Evolutionary conservation across 1,140 invertebrate genomes (phyloP).

Genomic region (Drosophila miranda): DNA sequence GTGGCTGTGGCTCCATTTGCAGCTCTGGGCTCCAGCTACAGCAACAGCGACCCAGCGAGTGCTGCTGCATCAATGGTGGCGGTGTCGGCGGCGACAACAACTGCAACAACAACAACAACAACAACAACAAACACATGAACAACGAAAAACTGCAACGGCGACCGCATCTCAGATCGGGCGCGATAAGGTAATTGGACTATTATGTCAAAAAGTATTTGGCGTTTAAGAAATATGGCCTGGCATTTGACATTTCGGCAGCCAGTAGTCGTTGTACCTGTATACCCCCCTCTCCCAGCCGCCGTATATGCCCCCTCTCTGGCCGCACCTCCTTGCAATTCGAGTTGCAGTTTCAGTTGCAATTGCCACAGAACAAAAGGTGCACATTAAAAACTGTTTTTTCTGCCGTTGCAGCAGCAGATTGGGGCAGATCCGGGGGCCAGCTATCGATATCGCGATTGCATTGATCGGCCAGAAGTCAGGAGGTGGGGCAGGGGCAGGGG

Average conservation of each 20-base stretch:
- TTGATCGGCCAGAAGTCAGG: no score
- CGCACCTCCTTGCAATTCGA: slow-evolving; percentile 1
- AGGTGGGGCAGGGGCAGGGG: no score
- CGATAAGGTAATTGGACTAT: slow-evolving; percentile 83
- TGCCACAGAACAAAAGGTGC: slow-evolving; percentile 79
- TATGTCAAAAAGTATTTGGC: slow-evolving; percentile 83
- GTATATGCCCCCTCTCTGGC: background rate
- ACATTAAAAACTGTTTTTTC: slow-evolving; percentile 61
- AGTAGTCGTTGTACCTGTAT: slow-evolving; percentile 33
- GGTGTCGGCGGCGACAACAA: slow-evolving; percentile 34
- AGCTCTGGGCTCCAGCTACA: no score
- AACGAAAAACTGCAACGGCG: slow-evolving; percentile 47
- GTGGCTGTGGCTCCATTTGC: background rate
- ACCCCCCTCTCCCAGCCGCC: slow-evolving; percentile 3
- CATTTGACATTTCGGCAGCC: slow-evolving; percentile 81
- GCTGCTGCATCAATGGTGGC: slow-evolving; percentile 64
- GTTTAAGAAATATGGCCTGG: slow-evolving; percentile 82
- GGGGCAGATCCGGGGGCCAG: no score
- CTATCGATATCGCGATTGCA: no score
- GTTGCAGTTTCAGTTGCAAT: slow-evolving; percentile 52
- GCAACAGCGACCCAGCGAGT: slow-evolving; percentile 1
- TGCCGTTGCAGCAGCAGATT: no score
- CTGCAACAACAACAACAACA: slow-evolving; percentile 27
- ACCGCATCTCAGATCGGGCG: slow-evolving; percentile 81
- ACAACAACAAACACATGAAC: slow-evolving; percentile 38